phyloP scores from a whole-genome alignment of 1,140 invertebrate species.

The Leptinotarsa undecemlineata region DNA sequence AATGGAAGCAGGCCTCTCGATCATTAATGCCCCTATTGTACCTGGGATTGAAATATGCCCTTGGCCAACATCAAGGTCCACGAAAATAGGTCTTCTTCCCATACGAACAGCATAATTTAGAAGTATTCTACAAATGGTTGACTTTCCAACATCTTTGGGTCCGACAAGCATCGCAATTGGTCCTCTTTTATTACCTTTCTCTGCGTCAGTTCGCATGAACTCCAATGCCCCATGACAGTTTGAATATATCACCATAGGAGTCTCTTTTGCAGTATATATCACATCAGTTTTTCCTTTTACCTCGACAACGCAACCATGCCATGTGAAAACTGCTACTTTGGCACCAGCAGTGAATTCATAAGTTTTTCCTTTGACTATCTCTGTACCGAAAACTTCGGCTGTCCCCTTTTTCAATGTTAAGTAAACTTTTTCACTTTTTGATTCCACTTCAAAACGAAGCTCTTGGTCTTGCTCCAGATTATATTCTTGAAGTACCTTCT shows the following conservation, averaged over 20 bases:
- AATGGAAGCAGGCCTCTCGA: constrained; percentile 88
- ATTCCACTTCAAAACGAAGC: constrained; percentile 91
- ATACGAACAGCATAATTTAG: constrained; percentile 93
- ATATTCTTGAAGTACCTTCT: constrained; percentile 67
- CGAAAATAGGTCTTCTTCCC: constrained; percentile 83
- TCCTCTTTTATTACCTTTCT: constrained; percentile 72
- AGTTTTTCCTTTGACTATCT: constrained; percentile 89
- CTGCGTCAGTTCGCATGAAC: constrained; percentile 79
- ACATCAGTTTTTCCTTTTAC: constrained; percentile 87
- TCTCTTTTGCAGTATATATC: constrained; percentile 93
- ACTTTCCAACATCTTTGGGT: constrained; percentile 95
- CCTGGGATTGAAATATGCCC: constrained; percentile 91
- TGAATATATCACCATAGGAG: constrained; percentile 93
- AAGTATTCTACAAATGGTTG: constrained; percentile 85
- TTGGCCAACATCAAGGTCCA: constrained; percentile 97
- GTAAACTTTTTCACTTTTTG: constrained; percentile 81
- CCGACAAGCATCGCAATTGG: constrained; percentile 92
- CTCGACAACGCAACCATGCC: constrained; percentile 89
- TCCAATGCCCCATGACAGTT: constrained; percentile 95
- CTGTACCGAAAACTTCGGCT: constrained; percentile 96
- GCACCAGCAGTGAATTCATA: constrained; percentile 90
- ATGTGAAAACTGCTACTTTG: constrained; percentile 96
- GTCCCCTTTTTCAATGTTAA: constrained; percentile 85
- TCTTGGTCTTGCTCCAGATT: constrained; percentile 88
- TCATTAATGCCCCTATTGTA: constrained; percentile 84